A percentile compares a stretch with the other conserved stretches of the same genome.
Evolutionary conservation across 2,797 vertebrate genomes (phyloP).

Genomic region (Chanos chanos): DNA sequence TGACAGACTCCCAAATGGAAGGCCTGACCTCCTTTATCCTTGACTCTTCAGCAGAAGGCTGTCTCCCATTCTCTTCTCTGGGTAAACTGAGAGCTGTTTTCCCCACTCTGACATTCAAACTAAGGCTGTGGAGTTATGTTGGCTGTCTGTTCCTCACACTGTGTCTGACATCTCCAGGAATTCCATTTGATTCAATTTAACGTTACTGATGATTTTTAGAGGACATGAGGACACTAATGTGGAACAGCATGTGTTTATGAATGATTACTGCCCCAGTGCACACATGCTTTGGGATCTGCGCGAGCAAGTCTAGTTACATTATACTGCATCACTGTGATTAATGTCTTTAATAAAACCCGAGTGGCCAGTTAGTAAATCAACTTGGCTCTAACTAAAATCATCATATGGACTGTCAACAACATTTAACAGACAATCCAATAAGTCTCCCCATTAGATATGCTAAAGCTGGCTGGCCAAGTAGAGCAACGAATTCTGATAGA

Average conservation of each 20-base stretch:
- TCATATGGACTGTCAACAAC: slow-evolving; percentile 17
- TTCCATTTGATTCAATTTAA: background rate
- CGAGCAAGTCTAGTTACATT: background rate
- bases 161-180: background rate
- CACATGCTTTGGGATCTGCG: slow-evolving; percentile 17
- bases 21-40: no score
- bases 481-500: background rate
- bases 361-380: slow-evolving; percentile 27
- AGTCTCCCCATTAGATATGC: background rate
- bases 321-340: slow-evolving; percentile 32
- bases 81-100: slow-evolving; percentile 23
- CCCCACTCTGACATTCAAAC: slow-evolving; percentile 12
- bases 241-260: no score
- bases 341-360: slow-evolving; percentile 41
- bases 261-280: slow-evolving; percentile 29
- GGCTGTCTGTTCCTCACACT: background rate
- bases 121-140: slow-evolving; percentile 9
- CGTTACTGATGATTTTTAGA: no score
- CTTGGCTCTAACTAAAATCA: slow-evolving; percentile 10
- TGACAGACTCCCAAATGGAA: no score
- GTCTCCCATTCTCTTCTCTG: slow-evolving; percentile 28
- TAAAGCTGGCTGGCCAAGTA: background rate
- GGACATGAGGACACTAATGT: no score
- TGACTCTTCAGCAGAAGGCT: slow-evolving; percentile 28
- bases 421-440: slow-evolving; percentile 29